Percentiles rank a stretch among this genome's conserved stretches.
phyloP scores from a whole-genome alignment of 2,113 vertebrate genomes.

The Salminus brasiliensis region DNA sequence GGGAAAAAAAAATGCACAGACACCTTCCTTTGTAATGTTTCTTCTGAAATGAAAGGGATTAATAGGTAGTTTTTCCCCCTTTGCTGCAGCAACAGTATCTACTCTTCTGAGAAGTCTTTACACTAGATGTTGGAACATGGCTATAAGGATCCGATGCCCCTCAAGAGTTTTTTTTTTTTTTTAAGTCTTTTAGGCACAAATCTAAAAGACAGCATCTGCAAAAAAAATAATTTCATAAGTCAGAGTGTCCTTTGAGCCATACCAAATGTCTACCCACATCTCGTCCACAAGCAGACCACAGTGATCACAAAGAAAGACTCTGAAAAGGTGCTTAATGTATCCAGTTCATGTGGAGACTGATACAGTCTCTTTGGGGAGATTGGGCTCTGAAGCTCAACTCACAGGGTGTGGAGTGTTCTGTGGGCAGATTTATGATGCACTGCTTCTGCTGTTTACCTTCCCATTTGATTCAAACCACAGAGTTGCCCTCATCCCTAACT shows the following conservation, averaged over 20 bases:
- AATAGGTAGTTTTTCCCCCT: too few species aligned
- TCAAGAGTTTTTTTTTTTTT: too few species aligned
- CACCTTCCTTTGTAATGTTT: too few species aligned
- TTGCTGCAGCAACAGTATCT: too few species aligned
- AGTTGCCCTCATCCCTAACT: slow-evolving; percentile 33
- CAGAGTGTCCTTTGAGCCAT: background rate
- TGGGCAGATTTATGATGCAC: slow-evolving; percentile 45
- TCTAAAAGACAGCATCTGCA: background rate
- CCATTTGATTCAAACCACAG: slow-evolving; percentile 26
- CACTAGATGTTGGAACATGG: too few species aligned
- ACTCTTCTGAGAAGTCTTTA: too few species aligned
- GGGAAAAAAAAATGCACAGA: too few species aligned
- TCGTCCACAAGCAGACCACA: background rate
- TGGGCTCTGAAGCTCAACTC: slow-evolving; percentile 31
- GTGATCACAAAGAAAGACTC: background rate
- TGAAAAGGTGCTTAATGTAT: slow-evolving; percentile 1
- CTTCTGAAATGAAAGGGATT: too few species aligned
- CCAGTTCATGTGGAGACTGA: slow-evolving; percentile 17
- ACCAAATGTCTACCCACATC: background rate
- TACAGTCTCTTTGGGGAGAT: slow-evolving; percentile 7
- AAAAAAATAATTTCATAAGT: background rate
- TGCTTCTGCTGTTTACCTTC: slow-evolving; percentile 45
- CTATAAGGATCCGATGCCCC: too few species aligned
- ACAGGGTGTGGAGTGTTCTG: slow-evolving; percentile 6
- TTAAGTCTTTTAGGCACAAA: background rate